phyloP scores from a whole-genome alignment of 2,888 invertebrate species.

The Diloba caeruleocephala region DNA sequence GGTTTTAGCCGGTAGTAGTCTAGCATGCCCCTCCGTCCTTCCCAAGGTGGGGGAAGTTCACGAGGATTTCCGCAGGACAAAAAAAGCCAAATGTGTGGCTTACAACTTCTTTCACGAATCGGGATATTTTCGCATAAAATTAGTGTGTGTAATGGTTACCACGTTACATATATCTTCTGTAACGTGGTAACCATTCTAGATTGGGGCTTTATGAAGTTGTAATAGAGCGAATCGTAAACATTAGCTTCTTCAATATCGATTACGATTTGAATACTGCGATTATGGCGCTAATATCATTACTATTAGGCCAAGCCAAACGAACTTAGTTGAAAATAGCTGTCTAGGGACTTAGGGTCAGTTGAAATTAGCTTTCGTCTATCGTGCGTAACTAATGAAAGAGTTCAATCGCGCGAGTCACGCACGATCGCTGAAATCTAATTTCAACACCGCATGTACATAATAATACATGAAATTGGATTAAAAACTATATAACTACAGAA shows the following conservation, averaged over 20 bases:
- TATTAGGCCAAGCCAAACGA: slow-evolving; percentile 8
- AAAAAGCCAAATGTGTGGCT: too few species aligned
- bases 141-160: too few species aligned
- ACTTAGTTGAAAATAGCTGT: slow-evolving; percentile 31
- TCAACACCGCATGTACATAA: slow-evolving; percentile 12
- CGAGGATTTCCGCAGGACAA: too few species aligned
- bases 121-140: too few species aligned
- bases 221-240: not conserved
- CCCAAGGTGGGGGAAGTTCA: too few species aligned
- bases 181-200: too few species aligned
- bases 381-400: slow-evolving; percentile 43
- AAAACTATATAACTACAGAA: not conserved
- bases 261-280: slow-evolving; percentile 4
- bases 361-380: slow-evolving; percentile 31
- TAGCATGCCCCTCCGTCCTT: too few species aligned
- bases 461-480: slow-evolving; percentile 11
- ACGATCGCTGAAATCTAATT: slow-evolving; percentile 19
- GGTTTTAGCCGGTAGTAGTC: too few species aligned
- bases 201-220: too few species aligned
- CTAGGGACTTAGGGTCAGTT: slow-evolving; percentile 22
- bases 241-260: not conserved
- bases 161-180: too few species aligned
- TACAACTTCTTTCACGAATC: too few species aligned
- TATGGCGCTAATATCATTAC: slow-evolving; percentile 8
- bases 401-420: slow-evolving; percentile 19